Evolutionary conservation across 2,113 vertebrate species (phyloP).

Genomic region (Equus przewalskii): DNA sequence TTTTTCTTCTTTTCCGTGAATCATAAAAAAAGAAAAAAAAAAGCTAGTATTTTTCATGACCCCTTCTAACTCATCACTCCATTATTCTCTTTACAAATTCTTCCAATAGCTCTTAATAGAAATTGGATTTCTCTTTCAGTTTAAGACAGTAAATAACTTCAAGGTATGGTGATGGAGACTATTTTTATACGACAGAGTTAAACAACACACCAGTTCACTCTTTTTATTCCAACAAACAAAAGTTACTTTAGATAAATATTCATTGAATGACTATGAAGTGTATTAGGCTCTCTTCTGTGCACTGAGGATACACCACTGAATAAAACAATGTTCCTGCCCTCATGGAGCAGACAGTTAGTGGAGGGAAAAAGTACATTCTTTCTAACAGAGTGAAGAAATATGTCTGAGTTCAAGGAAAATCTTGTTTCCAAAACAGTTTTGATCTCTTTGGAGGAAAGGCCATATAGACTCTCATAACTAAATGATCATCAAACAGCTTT

Average conservation of each 20-base stretch:
- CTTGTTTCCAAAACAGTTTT: conserved; percentile 45
- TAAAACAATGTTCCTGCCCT: neutral
- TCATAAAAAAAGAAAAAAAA: neutral
- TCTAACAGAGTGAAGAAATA: conserved; percentile 20
- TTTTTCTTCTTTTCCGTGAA: conserved; percentile 14
- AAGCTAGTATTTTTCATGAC: neutral
- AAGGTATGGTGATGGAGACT: neutral
- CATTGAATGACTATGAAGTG: neutral
- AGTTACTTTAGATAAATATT: conserved; percentile 38
- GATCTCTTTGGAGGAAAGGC: conserved; percentile 16
- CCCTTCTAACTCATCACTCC: neutral
- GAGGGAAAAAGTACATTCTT: neutral
- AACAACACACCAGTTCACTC: conserved; percentile 30
- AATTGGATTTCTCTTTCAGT: neutral
- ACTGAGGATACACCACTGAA: neutral
- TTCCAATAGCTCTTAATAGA: conserved; percentile 23
- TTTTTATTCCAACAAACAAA: conserved; percentile 57
- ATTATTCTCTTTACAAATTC: neutral
- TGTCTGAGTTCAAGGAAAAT: conserved; percentile 51
- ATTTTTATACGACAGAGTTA: neutral
- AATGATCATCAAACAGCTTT: conserved; percentile 64
- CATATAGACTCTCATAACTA: neutral
- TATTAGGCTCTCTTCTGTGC: neutral
- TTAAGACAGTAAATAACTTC: conserved; percentile 49
- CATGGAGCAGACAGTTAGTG: neutral